Evolutionary conservation across 2,113 vertebrate genomes (phyloP), one percentile per base, ranked within the genome.

Genomic region (Holacanthus passer): DNA sequence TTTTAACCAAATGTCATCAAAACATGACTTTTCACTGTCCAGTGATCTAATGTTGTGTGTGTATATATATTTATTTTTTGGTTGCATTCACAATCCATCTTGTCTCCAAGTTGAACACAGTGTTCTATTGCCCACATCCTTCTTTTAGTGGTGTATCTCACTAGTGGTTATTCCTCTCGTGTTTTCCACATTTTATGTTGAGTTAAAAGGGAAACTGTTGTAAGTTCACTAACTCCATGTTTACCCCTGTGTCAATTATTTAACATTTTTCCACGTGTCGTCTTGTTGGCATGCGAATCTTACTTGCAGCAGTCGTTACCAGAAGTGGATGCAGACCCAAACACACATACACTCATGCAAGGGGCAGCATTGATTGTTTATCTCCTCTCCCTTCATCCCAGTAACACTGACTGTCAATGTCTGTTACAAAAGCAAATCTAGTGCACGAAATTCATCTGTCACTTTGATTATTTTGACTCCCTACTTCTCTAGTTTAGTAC

Each of bases 121-220:
- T 79, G 53, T 85, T 83, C 69, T 77, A 68, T 84, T 45, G 37
- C 45, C 29, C 75, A 53, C 77, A n/a, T 62, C 8, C 68, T 68
- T 79, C 35, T 71, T 86, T 87, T 22, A 69, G 35, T 22, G 68
- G 58, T 75, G 69, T 64, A 67, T 83, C 56, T 82, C 76, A 81
- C 58, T 24, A 62, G 60, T 59, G 47, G 63, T 78, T 77, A 59
- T 24, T 77, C 72, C 53, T 75, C 17, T 82, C 45, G 45, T 85
- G 24, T 81, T 72, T 58, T 86, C 32, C 67, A 79, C 85, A 63
- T 93, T 93, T 94, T 90, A 45, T 83, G 89, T 94, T 93, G 86
- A 92, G 86, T 94, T 94, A 91, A 95, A 93, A 94, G 93, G 93
- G 94, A 93, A 90, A 91, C 91, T 91, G 89, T 88, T 94, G 93